Base-by-base conservation (phyloP, 2,113 vertebrate genomes). In the Oriolus oriolus region DNA sequence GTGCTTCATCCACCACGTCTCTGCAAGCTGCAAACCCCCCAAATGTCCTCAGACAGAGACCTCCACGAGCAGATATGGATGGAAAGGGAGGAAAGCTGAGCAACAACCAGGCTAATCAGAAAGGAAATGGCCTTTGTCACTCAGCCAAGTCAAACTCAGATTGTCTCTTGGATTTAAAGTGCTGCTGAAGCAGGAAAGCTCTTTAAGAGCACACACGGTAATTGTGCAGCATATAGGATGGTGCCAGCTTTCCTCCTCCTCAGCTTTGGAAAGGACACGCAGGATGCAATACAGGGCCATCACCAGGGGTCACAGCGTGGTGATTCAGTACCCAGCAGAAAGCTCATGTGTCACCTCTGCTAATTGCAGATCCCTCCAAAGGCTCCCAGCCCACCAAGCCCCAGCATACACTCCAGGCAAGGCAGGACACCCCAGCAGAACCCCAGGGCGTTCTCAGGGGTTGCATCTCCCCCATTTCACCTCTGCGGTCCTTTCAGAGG, bases 91-190 rank as follows among this genome's bases (percentile, higher is more conserved):
- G 93, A 93, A 87, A 94, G 84, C 80, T 28, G 78, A 95, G 82
- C 30, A 0, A 89, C 92, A 90, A 70, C 26, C 0, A 1, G 19
- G 73, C 90, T 95, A 93, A 96, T 96, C 95, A 87, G 90, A 92
- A 84, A 96, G 96, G 96, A 96, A 97, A 96, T 33, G 88, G 92
- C 68, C 75, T 90, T 68, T 95, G 96, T 94, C 93, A 81, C 79
- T 80, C 6, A 7, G 96, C 96, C 95, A 96, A 96, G 92, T 60
- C 92, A 94, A 96, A 94, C 93, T 78, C 68, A 4, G 79, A 87
- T 86, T 93, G 79, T 95, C 90, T 71, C 79, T 47, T 66, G 82
- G 82, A 93, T 84, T 95, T 83, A 77, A 94, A 96, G 79, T 64
- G 87, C 92, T 90, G 88, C 90, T 71, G 93, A 89, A 87, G 93